phyloP scores from a whole-genome alignment of 35 echinoderm and acorn worm genomes.

The Acanthaster planci region DNA sequence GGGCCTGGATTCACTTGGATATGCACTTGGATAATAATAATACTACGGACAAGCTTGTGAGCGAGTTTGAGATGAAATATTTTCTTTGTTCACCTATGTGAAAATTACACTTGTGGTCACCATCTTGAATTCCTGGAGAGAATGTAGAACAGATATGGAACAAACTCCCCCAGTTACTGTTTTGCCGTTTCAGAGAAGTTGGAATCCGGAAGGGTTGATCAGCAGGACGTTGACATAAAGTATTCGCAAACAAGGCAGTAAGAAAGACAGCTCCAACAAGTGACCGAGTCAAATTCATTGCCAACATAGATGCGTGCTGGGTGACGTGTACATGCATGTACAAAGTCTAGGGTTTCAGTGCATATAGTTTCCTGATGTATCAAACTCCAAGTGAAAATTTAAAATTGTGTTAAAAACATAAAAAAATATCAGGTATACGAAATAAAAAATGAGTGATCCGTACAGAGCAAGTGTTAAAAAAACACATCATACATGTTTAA shows the following conservation, averaged over 20 bases:
- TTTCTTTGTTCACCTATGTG: background rate
- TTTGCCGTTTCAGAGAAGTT: background rate
- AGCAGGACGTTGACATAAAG: background rate
- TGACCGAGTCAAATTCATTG: background rate
- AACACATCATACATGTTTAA: background rate
- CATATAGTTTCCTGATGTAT: background rate
- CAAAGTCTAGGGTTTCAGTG: background rate
- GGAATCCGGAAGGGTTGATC: background rate
- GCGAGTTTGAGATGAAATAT: background rate
- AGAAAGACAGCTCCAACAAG: background rate
- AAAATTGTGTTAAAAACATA: background rate
- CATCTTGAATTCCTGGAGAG: background rate
- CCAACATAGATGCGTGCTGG: too few species aligned
- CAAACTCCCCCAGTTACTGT: background rate
- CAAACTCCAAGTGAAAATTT: background rate
- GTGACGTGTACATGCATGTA: too few species aligned
- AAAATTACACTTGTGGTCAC: background rate
- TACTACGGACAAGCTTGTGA: background rate
- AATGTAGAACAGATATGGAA: background rate
- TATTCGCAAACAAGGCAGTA: background rate
- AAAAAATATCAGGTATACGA: background rate
- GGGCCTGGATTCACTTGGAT: conserved; percentile 62
- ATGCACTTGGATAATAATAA: conserved; percentile 40
- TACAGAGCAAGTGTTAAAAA: background rate
- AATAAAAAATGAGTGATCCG: background rate